Evolutionary conservation across 2,113 vertebrate species (phyloP).

Genomic region (Ameiurus melas): DNA sequence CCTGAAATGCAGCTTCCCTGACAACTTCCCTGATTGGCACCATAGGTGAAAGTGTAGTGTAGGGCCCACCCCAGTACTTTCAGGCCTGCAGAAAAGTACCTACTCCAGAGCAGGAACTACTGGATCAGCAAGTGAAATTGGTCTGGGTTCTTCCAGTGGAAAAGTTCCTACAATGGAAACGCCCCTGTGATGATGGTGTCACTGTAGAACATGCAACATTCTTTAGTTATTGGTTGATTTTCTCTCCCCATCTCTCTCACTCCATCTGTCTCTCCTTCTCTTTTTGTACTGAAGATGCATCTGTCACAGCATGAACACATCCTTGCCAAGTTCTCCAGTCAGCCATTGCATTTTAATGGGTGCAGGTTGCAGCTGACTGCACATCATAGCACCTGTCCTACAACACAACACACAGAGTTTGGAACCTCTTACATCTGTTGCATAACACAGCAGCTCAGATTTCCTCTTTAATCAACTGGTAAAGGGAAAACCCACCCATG

Average conservation of each 20-base stretch:
- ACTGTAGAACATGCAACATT: not conserved
- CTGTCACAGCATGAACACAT: conserved; percentile 3
- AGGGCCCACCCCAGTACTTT: not conserved
- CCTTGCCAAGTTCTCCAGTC: conserved; percentile 25
- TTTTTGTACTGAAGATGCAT: not conserved
- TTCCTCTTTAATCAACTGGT: conserved; percentile 23
- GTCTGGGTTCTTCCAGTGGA: not conserved
- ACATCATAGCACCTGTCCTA: conserved; percentile 41
- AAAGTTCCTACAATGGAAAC: not conserved
- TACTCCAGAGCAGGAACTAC: not conserved
- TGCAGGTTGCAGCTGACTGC: conserved; percentile 50
- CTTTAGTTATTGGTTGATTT: not conserved
- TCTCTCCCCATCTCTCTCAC: not conserved
- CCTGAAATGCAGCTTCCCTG: too few species aligned
- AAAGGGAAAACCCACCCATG: not conserved
- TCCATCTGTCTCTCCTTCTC: not conserved
- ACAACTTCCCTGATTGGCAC: not conserved
- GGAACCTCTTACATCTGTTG: conserved; percentile 17
- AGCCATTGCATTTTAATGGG: conserved; percentile 53
- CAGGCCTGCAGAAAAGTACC: not conserved
- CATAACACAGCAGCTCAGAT: conserved; percentile 5
- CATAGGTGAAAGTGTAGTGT: not conserved
- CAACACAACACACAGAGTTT: not conserved
- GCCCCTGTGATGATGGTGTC: not conserved
- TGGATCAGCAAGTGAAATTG: not conserved